These are phyloP conservation scores for Enteromius treurensis DNA, from an alignment of 2,797 vertebrate species.

Conservation along the genomic window DNA sequence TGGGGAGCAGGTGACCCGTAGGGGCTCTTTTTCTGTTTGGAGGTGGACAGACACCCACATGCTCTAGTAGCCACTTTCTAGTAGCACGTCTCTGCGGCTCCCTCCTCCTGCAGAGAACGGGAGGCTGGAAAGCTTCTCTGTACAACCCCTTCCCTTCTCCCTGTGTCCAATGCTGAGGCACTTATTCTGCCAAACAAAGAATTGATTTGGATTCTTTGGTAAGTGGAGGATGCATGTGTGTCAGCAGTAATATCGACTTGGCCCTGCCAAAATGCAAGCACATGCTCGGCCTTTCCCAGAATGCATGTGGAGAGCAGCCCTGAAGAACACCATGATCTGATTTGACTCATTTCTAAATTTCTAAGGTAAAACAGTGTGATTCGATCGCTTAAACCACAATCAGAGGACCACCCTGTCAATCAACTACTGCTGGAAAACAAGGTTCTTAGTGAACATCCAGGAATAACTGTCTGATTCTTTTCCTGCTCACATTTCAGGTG, in stretches of 20 bases:
- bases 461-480: not conserved
- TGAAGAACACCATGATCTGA: slow-evolving; percentile 1
- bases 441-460: not conserved
- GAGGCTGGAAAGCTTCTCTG: slow-evolving; percentile 37
- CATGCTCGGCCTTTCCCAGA: slow-evolving; percentile 69
- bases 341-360: not conserved
- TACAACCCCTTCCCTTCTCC: slow-evolving; percentile 37
- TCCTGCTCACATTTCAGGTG: not conserved
- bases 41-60: slow-evolving; percentile 13
- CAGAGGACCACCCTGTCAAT: not conserved
- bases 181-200: slow-evolving; percentile 73
- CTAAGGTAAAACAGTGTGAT: not conserved
- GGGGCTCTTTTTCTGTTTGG: slow-evolving; percentile 40
- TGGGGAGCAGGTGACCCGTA: slow-evolving; percentile 52
- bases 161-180: slow-evolving; percentile 40
- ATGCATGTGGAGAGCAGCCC: slow-evolving; percentile 62
- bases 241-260: slow-evolving; percentile 63
- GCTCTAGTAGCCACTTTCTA: slow-evolving; percentile 41
- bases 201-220: slow-evolving; percentile 82
- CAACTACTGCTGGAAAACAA: not conserved
- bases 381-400: not conserved
- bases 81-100: slow-evolving; percentile 58
- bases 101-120: slow-evolving; percentile 65
- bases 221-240: slow-evolving; percentile 78
- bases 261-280: slow-evolving; percentile 49